Percentiles rank a stretch among this genome's conserved stretches.
These are phyloP conservation scores for Drosophila atroscutellata DNA, from an alignment of 2,888 invertebrate species.

Conservation along the genomic window DNA sequence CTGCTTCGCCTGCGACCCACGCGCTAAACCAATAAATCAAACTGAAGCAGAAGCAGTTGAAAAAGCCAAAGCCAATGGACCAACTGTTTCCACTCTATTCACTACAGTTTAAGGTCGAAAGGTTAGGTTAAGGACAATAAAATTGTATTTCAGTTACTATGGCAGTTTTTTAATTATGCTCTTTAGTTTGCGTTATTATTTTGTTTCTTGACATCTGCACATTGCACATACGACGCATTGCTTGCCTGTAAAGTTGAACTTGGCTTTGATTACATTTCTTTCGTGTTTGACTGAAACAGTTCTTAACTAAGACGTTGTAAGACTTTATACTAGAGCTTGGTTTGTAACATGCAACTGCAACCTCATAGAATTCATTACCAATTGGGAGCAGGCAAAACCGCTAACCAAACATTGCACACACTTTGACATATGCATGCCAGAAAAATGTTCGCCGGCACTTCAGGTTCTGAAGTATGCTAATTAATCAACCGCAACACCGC, in stretches of 20 bases:
- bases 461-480: conserved; percentile 33
- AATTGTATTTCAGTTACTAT: background rate
- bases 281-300: background rate
- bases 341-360: conserved; percentile 31
- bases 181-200: too few species aligned
- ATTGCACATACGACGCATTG: conserved; percentile 69
- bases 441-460: conserved; percentile 27
- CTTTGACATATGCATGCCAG: conserved; percentile 3
- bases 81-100: conserved; percentile 26
- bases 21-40: conserved; percentile 53
- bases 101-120: conserved; percentile 16
- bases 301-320: conserved; percentile 29
- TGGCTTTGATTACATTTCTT: conserved; percentile 14
- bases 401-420: conserved; percentile 6
- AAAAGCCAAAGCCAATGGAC: conserved; percentile 25
- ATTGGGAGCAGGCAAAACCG: conserved; percentile 3
- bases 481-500: conserved; percentile 29
- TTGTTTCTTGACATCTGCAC: background rate
- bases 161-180: conserved; percentile 3
- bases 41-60: conserved; percentile 19
- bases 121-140: background rate
- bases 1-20: conserved; percentile 32
- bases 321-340: background rate
- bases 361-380: background rate
- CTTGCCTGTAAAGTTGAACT: conserved; percentile 46